A percentile compares a stretch with the other conserved stretches of the same genome.
Conservation (phyloP, 2,797 vertebrate species). For the Rhinoraja longicauda region DNA sequence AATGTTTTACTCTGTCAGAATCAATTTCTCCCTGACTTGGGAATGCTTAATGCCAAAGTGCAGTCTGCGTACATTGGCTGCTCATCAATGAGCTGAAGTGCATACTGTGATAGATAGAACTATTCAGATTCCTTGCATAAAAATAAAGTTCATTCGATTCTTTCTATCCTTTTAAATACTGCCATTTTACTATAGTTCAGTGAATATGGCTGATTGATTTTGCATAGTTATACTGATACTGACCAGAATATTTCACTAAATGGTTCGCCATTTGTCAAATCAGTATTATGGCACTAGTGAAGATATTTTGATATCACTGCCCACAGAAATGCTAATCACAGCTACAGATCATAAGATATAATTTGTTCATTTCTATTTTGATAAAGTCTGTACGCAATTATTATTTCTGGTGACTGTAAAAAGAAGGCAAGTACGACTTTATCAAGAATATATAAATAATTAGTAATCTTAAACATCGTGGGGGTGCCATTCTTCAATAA, state of each 20-base stretch:
- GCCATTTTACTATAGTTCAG: neutral
- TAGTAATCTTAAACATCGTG: neutral
- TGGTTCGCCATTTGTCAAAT: neutral
- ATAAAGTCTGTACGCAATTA: neutral
- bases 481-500: neutral
- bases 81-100: neutral
- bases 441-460: neutral
- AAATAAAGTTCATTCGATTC: neutral
- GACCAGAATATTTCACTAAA: neutral
- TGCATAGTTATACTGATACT: neutral
- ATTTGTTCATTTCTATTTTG: slow-evolving; percentile 9
- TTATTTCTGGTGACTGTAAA: neutral
- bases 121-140: neutral
- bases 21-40: neutral
- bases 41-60: neutral
- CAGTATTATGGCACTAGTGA: neutral
- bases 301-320: neutral
- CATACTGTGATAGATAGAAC: neutral
- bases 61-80: neutral
- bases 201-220: neutral
- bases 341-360: neutral
- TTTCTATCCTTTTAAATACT: neutral
- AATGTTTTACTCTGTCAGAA: neutral
- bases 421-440: neutral
- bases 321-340: neutral